Evolutionary conservation across 2,113 vertebrate species (phyloP).

Genomic region (Lota lota): DNA sequence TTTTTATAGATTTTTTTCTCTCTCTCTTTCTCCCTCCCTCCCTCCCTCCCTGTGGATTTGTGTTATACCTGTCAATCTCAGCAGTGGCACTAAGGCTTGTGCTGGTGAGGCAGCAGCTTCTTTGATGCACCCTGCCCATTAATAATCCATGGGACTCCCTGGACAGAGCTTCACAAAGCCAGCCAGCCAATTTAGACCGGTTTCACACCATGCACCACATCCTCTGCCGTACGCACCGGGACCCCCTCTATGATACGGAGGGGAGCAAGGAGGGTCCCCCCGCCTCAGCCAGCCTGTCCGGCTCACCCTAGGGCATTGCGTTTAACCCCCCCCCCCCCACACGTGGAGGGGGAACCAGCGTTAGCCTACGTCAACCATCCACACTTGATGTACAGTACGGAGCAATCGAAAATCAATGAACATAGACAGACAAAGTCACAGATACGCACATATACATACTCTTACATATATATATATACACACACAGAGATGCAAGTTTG

Average conservation of each 20-base stretch:
- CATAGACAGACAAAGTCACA: too few relatives aligned
- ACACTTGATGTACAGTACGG: not conserved
- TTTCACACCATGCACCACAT: constrained; percentile 44
- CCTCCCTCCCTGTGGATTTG: constrained; percentile 4
- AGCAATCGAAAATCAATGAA: too few relatives aligned
- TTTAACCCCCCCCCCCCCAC: constrained; percentile 11
- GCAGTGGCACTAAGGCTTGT: constrained; percentile 35
- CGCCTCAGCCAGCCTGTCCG: constrained; percentile 3
- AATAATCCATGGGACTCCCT: constrained; percentile 63
- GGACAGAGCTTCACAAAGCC: constrained; percentile 55
- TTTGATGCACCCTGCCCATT: constrained; percentile 66
- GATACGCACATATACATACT: too few relatives aligned
- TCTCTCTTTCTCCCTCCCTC: constrained; percentile 1
- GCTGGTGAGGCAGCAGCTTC: constrained; percentile 47
- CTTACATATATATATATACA: too few relatives aligned
- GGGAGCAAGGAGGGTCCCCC: constrained; percentile 18
- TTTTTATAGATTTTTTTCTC: not conserved
- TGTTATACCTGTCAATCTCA: constrained; percentile 37
- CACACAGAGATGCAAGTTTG: too few relatives aligned
- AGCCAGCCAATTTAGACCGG: constrained; percentile 61
- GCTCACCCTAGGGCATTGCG: constrained; percentile 21
- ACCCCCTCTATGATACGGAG: constrained; percentile 28
- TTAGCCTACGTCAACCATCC: not conserved
- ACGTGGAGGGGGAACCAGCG: not conserved
- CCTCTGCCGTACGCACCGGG: constrained; percentile 31